phyloP scores from a whole-genome alignment of 2,113 vertebrate species.

The Odobenus rosmarus region DNA sequence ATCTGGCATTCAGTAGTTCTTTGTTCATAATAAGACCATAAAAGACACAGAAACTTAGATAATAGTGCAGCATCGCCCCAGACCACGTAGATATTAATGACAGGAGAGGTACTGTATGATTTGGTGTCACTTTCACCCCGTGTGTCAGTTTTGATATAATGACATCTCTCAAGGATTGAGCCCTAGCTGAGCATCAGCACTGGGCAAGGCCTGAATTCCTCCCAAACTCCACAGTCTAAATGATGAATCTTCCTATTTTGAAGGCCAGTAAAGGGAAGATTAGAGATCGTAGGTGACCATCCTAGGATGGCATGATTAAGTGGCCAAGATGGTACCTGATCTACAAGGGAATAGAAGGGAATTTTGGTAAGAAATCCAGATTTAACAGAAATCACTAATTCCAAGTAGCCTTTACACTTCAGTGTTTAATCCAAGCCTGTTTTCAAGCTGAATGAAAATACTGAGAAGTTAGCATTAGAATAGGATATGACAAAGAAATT shows the following conservation, averaged over 20 bases:
- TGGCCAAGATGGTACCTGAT: accelerated
- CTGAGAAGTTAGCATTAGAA: not conserved
- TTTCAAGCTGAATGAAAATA: not conserved
- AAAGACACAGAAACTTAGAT: not conserved
- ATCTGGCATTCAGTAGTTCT: not conserved
- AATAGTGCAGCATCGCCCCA: accelerated
- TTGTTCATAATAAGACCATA: not conserved
- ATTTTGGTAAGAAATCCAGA: not conserved
- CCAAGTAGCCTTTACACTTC: not conserved
- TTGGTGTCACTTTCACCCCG: accelerated
- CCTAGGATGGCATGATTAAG: not conserved
- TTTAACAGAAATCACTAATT: not conserved
- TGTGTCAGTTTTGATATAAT: not conserved
- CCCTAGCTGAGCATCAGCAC: accelerated
- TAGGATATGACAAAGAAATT: no score
- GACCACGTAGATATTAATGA: accelerated
- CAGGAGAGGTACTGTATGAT: accelerated
- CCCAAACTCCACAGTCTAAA: not conserved
- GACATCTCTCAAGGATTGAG: accelerated
- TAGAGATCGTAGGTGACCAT: not conserved
- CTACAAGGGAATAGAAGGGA: accelerated
- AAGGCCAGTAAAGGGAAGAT: not conserved
- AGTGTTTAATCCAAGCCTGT: not conserved
- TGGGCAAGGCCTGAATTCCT: accelerated
- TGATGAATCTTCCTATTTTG: not conserved